Evolutionary conservation across 1,140 invertebrate genomes (phyloP).

Genomic region (Orius insidiosus): DNA sequence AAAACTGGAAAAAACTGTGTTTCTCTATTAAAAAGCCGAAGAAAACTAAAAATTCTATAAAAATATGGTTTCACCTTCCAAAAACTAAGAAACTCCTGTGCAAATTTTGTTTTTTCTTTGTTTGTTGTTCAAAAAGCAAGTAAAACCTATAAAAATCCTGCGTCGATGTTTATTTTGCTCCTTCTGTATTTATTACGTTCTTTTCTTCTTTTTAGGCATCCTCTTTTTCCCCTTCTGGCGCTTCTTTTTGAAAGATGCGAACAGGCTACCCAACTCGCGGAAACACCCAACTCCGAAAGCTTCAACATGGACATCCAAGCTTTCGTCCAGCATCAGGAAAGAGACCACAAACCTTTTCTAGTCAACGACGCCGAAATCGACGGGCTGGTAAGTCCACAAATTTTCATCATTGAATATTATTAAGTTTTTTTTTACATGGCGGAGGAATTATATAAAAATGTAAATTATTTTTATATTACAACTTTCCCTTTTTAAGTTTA

Average conservation of each 20-base stretch:
- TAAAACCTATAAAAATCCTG: no score
- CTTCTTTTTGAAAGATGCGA: conserved; percentile 94
- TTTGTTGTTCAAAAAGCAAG: no score
- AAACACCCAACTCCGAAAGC: conserved; percentile 76
- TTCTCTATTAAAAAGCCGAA: no score
- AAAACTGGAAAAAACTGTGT: no score
- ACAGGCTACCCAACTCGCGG: conserved; percentile 74
- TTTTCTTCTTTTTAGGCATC: conserved; percentile 52
- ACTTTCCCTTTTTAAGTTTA: not conserved
- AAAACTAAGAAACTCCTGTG: no score
- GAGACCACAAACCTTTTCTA: conserved; percentile 68
- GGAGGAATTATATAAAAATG: not conserved
- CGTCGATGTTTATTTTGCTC: no score
- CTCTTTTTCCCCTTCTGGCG: conserved; percentile 82
- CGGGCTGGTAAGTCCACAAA: conserved; percentile 61
- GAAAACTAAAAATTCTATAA: no score
- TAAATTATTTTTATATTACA: not conserved
- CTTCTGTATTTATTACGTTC: no score
- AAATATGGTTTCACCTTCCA: no score
- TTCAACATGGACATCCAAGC: conserved; percentile 81
- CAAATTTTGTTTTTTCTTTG: no score
- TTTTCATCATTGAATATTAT: not conserved
- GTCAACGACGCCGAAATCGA: conserved; percentile 85
- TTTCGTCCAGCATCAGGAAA: conserved; percentile 79
- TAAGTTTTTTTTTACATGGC: not conserved